phyloP scores from a whole-genome alignment of 2,113 vertebrate species.

The Odontophorus gujanensis region DNA sequence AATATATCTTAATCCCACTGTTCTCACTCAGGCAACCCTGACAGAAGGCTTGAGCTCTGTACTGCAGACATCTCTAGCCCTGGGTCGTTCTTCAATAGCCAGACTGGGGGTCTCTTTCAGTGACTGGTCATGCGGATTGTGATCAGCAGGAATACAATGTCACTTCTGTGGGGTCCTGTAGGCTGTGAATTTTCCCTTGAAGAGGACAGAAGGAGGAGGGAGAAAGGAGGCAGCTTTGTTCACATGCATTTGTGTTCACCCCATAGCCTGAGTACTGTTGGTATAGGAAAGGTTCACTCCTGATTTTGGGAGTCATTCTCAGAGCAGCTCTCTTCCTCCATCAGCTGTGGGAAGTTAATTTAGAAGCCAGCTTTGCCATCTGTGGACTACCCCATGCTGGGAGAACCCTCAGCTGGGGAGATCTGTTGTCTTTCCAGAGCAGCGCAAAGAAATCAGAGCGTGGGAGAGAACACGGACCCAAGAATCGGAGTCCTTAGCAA shows the following conservation, averaged over 20 bases:
- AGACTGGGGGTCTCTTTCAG: background rate
- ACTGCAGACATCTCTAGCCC: conserved; percentile 22
- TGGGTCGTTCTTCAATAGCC: conserved; percentile 7
- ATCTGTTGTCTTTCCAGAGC: conserved; percentile 43
- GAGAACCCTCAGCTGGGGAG: conserved; percentile 66
- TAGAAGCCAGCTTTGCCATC: conserved; percentile 62
- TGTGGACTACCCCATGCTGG: conserved; percentile 69
- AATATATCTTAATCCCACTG: background rate
- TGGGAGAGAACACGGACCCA: conserved; percentile 50
- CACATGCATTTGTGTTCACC: background rate
- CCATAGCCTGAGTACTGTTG: background rate
- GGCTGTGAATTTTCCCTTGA: background rate
- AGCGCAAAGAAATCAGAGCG: background rate
- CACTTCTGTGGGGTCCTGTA: background rate
- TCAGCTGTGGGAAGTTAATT: conserved; percentile 65
- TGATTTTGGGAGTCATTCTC: conserved; percentile 8
- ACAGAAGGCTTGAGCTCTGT: conserved; percentile 1
- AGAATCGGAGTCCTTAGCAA: background rate
- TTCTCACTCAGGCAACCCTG: background rate
- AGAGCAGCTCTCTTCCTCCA: background rate
- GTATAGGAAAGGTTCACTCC: background rate
- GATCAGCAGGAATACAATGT: background rate
- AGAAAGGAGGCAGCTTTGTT: background rate
- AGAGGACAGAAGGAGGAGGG: background rate
- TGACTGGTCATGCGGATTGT: background rate